Conservation (phyloP, 2,888 invertebrate species). For the Sialis fuliginosa region DNA sequence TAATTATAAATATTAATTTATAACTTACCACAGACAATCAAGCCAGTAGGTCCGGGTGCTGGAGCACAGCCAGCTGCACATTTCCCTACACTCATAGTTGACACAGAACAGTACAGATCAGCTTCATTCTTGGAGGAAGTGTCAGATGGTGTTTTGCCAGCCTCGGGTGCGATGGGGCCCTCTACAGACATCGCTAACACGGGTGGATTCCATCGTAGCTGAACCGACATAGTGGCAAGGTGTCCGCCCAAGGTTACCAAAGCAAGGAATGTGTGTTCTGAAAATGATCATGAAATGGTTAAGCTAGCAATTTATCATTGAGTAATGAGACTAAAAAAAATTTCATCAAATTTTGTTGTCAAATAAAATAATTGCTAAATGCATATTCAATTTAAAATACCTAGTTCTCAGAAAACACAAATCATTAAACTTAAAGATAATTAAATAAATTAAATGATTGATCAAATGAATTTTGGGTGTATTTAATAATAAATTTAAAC, state of each 20-base stretch:
- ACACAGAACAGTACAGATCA: slow-evolving; percentile 35
- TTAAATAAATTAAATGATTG: neutral
- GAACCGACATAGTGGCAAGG: slow-evolving; percentile 40
- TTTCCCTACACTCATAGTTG: slow-evolving; percentile 45
- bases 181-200: slow-evolving; percentile 14
- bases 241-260: slow-evolving; percentile 43
- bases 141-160: slow-evolving; percentile 12
- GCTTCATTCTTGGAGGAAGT: slow-evolving; percentile 20
- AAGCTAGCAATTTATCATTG: neutral
- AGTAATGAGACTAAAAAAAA: slow-evolving; percentile 1
- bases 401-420: too few relatives aligned
- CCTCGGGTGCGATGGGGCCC: slow-evolving; percentile 4
- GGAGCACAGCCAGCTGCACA: slow-evolving; percentile 62
- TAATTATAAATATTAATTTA: too few relatives aligned
- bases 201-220: slow-evolving; percentile 31
- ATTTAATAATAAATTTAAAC: too few relatives aligned
- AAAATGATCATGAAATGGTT: slow-evolving; percentile 6
- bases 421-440: too few relatives aligned
- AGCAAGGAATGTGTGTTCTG: slow-evolving; percentile 41
- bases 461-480: too few relatives aligned
- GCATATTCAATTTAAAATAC: too few relatives aligned
- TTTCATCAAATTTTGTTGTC: neutral
- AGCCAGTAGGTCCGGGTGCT: slow-evolving; percentile 44
- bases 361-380: too few relatives aligned
- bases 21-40: slow-evolving; percentile 58